A percentile compares a stretch with the other conserved stretches of the same genome.
phyloP scores from a whole-genome alignment of 2,797 vertebrate genomes.

The Danio tinwini region DNA sequence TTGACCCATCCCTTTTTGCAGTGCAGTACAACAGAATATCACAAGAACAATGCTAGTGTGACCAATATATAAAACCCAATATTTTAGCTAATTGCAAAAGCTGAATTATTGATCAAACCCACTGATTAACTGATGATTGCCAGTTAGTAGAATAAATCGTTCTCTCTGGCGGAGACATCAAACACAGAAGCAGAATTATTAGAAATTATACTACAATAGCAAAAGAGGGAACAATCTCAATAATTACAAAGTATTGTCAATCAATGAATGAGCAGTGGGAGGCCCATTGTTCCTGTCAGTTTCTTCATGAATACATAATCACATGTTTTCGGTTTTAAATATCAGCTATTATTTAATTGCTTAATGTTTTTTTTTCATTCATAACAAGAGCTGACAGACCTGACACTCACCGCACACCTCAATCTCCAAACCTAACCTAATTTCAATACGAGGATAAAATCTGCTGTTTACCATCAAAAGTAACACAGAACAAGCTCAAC shows the following conservation, averaged over 20 bases:
- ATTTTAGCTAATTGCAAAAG: too few species aligned
- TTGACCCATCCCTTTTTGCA: too few species aligned
- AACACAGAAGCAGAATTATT: neutral
- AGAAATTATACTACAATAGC: neutral
- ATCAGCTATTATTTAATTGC: neutral
- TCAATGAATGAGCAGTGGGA: neutral
- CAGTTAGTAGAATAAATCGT: too few species aligned
- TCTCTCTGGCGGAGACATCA: neutral
- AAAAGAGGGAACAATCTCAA: neutral
- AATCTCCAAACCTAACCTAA: constrained; percentile 15
- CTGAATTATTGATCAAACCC: too few species aligned
- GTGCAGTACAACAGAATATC: too few species aligned
- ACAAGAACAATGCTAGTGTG: too few species aligned
- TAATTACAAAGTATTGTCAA: constrained; percentile 6
- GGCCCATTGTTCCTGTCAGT: neutral
- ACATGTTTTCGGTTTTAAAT: neutral
- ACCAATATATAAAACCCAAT: too few species aligned
- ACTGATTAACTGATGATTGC: too few species aligned
- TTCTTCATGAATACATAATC: neutral
- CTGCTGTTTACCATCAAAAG: constrained; percentile 43
- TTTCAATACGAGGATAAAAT: constrained; percentile 26
- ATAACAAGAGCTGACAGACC: neutral
- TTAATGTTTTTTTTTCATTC: neutral
- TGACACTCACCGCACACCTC: constrained; percentile 21
- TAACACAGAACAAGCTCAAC: constrained; percentile 61